These are phyloP conservation scores for Eulemur albifrons DNA, from an alignment of 2,797 vertebrate species.

Conservation along the genomic window DNA sequence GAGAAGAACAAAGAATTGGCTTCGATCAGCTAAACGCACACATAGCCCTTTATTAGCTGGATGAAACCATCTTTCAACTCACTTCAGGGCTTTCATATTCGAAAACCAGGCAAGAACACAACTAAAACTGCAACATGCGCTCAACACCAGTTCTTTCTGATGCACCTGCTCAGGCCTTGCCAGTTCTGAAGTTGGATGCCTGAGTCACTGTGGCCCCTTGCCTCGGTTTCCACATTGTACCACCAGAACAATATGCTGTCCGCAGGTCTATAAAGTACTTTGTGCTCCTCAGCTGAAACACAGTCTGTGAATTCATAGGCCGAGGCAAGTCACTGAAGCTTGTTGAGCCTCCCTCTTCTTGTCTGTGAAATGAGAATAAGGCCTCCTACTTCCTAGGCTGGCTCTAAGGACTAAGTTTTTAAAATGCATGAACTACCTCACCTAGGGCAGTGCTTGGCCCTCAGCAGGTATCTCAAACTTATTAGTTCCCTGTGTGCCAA, in stretches of 20 bases:
- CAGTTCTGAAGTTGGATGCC: neutral
- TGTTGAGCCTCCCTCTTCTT: neutral
- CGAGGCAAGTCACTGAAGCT: neutral
- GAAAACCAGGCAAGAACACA: neutral
- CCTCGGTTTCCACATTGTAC: slow-evolving; percentile 17
- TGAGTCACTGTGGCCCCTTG: neutral
- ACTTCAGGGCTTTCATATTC: neutral
- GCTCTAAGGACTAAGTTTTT: neutral
- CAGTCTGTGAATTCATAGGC: neutral
- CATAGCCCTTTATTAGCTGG: neutral
- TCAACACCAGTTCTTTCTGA: neutral
- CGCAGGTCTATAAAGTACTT: neutral
- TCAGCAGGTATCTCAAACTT: neutral
- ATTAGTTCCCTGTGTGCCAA: neutral
- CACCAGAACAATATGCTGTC: neutral
- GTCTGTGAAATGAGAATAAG: neutral
- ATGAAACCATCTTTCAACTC: slow-evolving; percentile 37
- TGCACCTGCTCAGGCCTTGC: neutral
- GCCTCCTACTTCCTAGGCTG: neutral
- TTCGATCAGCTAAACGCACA: neutral
- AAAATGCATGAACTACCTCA: neutral
- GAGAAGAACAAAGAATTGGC: slow-evolving; percentile 50
- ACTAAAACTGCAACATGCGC: neutral
- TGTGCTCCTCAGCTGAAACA: neutral
- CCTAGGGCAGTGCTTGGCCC: neutral